A percentile compares a stretch with the other conserved stretches of the same genome.
phyloP scores from a whole-genome alignment of 2,888 invertebrate species.

The Hetaerina titia region DNA sequence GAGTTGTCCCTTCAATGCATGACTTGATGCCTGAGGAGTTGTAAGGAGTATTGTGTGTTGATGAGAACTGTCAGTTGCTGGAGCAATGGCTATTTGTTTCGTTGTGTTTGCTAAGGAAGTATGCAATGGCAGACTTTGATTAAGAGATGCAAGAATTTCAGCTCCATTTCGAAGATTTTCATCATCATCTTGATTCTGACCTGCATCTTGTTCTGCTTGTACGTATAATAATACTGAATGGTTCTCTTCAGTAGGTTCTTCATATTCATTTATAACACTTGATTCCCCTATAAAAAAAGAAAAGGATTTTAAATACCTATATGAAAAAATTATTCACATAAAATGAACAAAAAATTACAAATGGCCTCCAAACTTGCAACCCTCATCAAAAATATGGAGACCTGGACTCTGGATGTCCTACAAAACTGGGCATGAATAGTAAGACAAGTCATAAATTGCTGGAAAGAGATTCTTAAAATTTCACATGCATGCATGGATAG shows the following conservation, averaged over 20 bases:
- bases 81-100: constrained; percentile 28
- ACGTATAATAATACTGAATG: constrained; percentile 52
- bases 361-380: no score
- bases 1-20: constrained; percentile 36
- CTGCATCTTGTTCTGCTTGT: constrained; percentile 49
- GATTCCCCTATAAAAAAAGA: not conserved
- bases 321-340: not conserved
- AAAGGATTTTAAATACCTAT: not conserved
- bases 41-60: constrained; percentile 55
- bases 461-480: no score
- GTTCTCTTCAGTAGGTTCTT: constrained; percentile 34
- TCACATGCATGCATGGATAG: no score
- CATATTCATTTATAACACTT: constrained; percentile 37
- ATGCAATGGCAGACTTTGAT: constrained; percentile 35
- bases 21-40: constrained; percentile 32
- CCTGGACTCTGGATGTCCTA: no score
- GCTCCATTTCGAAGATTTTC: constrained; percentile 59
- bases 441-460: no score
- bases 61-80: constrained; percentile 23
- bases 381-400: no score
- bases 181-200: constrained; percentile 59
- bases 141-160: constrained; percentile 57
- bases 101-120: constrained; percentile 2
- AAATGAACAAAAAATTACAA: not conserved
- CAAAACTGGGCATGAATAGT: no score